Evolutionary conservation across 2,797 vertebrate genomes (phyloP), one percentile per base, ranked within the genome.

Genomic region (Betta splendens): DNA sequence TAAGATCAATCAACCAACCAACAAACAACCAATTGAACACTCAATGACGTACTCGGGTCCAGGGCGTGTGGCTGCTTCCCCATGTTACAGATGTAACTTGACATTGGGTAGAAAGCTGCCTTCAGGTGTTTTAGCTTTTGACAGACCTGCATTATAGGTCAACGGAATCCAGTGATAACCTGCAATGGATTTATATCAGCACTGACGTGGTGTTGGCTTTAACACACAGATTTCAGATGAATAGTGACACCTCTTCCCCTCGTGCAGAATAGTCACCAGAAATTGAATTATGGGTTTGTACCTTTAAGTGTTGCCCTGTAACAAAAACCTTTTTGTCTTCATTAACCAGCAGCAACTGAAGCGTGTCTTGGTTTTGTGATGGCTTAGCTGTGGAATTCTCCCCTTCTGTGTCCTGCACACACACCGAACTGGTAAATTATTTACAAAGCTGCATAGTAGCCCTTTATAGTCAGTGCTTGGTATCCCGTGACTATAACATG

Each of bases 391-490:
- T 20, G 33, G 32, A 53, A 48, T 78, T 70, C n/a, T 58, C 22
- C 48, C 31, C 42, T 39, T 29, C n/a, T 44, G 35, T 52, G 18
- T 54, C 29, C 28, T 36, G 31, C 17, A 23, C 43, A 32, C 53
- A 64, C 56, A 44, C 28, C 8, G 26, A 33, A 22, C 58, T 59
- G 31, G 50, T 79, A 4, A 79, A 79, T 81, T 70, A 85, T 84
- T 84, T 63, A 83, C 66, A 75, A 64, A 61, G n/a, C 31, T 54
- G 39, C 20, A 60, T 54, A 13, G 29, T 47, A 64, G 64, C 29
- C 22, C 47, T 15, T 47, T 42, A 31, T 17, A 53, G 37, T 25
- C 20, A 64, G 28, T 35, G 16, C 35, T 25, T 9, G 52, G 46
- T 54, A 37, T 78, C 48, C 39, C 56, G 60, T 70, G 35, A 48